phyloP scores from a whole-genome alignment of 2,797 vertebrate genomes.

The Kryptolebias ocellatus region DNA sequence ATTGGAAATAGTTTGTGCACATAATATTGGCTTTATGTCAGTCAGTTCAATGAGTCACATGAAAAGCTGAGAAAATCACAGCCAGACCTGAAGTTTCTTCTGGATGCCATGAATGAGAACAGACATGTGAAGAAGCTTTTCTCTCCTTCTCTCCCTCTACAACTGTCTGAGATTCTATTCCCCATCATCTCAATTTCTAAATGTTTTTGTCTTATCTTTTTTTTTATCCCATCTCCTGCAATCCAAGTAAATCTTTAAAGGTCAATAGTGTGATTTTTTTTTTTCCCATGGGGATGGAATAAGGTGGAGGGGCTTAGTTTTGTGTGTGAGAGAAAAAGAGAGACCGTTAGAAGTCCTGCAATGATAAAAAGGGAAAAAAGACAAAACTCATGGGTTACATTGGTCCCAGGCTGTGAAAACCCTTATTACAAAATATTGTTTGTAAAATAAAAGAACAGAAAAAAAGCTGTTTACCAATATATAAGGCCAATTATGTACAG shows the following conservation, averaged over 20 bases:
- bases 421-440: neutral
- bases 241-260: no score
- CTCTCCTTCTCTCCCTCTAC: slow-evolving; percentile 16
- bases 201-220: neutral
- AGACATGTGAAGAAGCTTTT: slow-evolving; percentile 34
- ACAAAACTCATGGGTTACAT: neutral
- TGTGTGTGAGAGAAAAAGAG: no score
- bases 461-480: neutral
- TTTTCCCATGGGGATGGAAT: neutral
- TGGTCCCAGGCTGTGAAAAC: neutral
- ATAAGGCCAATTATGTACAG: neutral
- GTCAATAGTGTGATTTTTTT: no score
- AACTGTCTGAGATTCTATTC: slow-evolving; percentile 34
- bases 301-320: no score
- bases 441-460: neutral
- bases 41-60: slow-evolving; percentile 34
- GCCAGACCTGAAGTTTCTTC: slow-evolving; percentile 38
- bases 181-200: slow-evolving; percentile 11
- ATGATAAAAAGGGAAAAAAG: slow-evolving; percentile 3
- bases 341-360: neutral
- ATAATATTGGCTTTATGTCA: slow-evolving; percentile 25
- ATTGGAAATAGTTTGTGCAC: neutral
- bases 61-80: slow-evolving; percentile 40
- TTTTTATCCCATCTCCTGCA: no score
- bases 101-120: slow-evolving; percentile 44